Conservation (phyloP, 35 echinoderm and acorn worm species). For the Heliocidaris erythrogramma region DNA sequence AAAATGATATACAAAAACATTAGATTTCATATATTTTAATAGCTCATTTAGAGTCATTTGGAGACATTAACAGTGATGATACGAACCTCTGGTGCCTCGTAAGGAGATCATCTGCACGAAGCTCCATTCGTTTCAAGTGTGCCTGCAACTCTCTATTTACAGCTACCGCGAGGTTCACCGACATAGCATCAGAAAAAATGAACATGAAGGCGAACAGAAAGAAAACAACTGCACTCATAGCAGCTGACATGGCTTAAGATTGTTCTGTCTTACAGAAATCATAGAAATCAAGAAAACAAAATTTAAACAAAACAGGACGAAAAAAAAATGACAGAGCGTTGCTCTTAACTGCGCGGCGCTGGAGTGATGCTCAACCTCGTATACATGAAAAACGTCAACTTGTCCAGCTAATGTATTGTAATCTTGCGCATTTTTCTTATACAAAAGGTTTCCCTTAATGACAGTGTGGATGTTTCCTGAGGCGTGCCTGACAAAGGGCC, state of each 20-base stretch:
- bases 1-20: too few relatives aligned
- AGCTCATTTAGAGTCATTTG: too few relatives aligned
- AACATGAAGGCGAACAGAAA: slow-evolving; percentile 8
- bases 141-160: neutral
- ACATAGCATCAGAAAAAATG: neutral
- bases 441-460: neutral
- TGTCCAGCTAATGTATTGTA: neutral
- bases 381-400: too few relatives aligned
- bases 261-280: too few relatives aligned
- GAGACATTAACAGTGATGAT: too few relatives aligned
- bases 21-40: too few relatives aligned
- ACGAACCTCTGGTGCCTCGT: neutral
- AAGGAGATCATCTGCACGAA: neutral
- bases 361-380: too few relatives aligned
- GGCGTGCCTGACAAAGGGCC: neutral
- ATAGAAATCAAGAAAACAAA: too few relatives aligned
- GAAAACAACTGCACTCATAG: neutral
- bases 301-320: too few relatives aligned
- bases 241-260: neutral
- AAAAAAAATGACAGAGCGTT: too few relatives aligned
- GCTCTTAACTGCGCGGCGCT: too few relatives aligned
- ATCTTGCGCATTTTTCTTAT: neutral
- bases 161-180: neutral
- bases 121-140: neutral
- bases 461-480: neutral